Conservation (phyloP, 2,113 vertebrate species). For the Grammomys surdaster region DNA sequence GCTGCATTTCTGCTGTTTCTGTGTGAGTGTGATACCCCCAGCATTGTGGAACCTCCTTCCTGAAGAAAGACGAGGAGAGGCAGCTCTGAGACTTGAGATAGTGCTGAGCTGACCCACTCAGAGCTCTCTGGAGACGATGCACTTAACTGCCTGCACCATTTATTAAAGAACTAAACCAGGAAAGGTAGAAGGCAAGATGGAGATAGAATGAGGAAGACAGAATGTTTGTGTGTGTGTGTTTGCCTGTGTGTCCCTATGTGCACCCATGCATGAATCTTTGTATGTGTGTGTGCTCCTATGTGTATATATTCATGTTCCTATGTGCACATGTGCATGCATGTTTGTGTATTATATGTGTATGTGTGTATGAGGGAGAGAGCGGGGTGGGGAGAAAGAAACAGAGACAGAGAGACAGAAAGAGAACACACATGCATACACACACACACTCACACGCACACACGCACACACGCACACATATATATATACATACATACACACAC, state of each 20-base stretch:
- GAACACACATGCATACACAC: too few species aligned
- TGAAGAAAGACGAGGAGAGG: not conserved
- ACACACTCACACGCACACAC: too few species aligned
- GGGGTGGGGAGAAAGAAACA: not conserved
- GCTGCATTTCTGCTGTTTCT: not conserved
- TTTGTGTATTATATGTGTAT: not conserved
- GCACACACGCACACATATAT: too few species aligned
- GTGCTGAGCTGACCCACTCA: not conserved
- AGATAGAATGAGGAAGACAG: not conserved
- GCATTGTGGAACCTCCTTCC: too few species aligned
- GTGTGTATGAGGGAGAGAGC: not conserved
- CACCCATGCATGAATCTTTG: not conserved
- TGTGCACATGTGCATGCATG: not conserved
- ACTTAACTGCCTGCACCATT: not conserved
- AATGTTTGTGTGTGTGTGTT: not conserved
- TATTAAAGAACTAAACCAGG: too few species aligned
- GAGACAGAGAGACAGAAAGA: not conserved
- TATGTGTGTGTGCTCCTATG: not conserved
- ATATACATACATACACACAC: not conserved
- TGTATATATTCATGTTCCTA: not conserved
- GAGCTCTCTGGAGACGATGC: not conserved
- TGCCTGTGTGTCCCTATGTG: not conserved
- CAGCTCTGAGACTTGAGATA: not conserved
- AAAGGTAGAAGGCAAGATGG: not conserved
- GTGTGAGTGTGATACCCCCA: not conserved